Evolutionary conservation across 1,140 invertebrate genomes (phyloP).

Genomic region (Hylyphantes graminicola): DNA sequence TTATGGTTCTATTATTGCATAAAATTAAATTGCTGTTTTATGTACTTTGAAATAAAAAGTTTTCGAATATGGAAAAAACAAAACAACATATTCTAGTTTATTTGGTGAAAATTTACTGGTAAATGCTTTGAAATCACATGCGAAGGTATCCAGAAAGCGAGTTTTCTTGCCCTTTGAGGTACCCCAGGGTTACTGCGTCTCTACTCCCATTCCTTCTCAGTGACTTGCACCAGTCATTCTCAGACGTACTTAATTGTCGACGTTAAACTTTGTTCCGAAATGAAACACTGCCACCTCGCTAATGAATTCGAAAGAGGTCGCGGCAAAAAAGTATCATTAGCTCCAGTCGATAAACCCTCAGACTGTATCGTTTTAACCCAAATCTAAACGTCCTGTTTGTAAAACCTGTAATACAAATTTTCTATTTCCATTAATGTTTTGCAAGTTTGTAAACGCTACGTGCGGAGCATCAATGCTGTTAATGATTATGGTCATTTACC

Average conservation of each 20-base stretch:
- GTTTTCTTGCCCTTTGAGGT: no score
- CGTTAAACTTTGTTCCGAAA: conserved; percentile 22
- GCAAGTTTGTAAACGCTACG: neutral
- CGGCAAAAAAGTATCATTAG: conserved; percentile 54
- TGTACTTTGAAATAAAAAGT: no score
- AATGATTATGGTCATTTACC: conserved; percentile 31
- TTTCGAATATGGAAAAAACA: no score
- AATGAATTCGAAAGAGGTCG: conserved; percentile 40
- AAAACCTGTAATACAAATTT: conserved; percentile 19
- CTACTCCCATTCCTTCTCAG: no score
- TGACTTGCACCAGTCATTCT: no score
- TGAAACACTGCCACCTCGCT: conserved; percentile 45
- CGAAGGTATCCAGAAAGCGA: no score
- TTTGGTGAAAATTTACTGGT: no score
- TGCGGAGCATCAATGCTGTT: conserved; percentile 12
- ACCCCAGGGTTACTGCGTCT: no score
- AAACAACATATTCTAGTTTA: no score
- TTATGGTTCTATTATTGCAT: no score
- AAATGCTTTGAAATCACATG: no score
- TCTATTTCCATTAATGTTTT: conserved; percentile 40
- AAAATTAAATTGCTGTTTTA: no score
- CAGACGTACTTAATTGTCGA: neutral
- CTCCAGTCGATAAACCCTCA: conserved; percentile 41
- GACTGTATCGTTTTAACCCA: neutral
- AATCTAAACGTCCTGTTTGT: conserved; percentile 18